A percentile compares a stretch with the other conserved stretches of the same genome.
Evolutionary conservation across 2,113 vertebrate species (phyloP).

Genomic region (Bufo bufo): DNA sequence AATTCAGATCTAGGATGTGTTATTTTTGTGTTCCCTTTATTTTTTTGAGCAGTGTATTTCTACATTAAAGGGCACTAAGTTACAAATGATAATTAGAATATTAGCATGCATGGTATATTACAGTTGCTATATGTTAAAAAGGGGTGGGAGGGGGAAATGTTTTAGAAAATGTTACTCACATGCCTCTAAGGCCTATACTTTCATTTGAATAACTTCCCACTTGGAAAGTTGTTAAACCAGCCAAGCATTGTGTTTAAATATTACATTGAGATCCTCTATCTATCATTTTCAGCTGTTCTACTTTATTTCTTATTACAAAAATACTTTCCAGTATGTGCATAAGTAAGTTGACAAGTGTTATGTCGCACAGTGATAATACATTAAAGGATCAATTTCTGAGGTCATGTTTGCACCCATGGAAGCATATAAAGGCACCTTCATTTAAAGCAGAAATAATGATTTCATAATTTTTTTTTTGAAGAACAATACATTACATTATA

Average conservation of each 20-base stretch:
- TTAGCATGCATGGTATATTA: constrained; percentile 1
- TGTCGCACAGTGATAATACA: constrained; percentile 24
- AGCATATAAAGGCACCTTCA: neutral
- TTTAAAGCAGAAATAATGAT: neutral
- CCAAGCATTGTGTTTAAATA: constrained; percentile 29
- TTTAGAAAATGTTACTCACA: constrained; percentile 16
- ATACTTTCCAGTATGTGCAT: neutral
- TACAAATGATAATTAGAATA: neutral
- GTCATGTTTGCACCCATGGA: constrained; percentile 10
- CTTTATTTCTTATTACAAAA: constrained; percentile 21
- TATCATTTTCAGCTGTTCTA: constrained; percentile 49
- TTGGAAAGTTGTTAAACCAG: constrained; percentile 45
- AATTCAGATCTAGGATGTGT: too few species aligned
- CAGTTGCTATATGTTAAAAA: constrained; percentile 17
- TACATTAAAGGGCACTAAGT: too few species aligned
- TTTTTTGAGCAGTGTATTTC: too few species aligned
- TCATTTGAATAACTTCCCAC: constrained; percentile 50
- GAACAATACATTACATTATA: too few species aligned
- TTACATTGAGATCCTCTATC: constrained; percentile 50
- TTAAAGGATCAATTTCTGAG: constrained; percentile 8
- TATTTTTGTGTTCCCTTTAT: too few species aligned
- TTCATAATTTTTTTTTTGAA: neutral
- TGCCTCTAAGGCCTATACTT: constrained; percentile 23
- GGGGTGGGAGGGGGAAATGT: too few species aligned
- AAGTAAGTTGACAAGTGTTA: constrained; percentile 7